Conservation (phyloP, 2,888 invertebrate genomes). For the Lasiommata megera region DNA sequence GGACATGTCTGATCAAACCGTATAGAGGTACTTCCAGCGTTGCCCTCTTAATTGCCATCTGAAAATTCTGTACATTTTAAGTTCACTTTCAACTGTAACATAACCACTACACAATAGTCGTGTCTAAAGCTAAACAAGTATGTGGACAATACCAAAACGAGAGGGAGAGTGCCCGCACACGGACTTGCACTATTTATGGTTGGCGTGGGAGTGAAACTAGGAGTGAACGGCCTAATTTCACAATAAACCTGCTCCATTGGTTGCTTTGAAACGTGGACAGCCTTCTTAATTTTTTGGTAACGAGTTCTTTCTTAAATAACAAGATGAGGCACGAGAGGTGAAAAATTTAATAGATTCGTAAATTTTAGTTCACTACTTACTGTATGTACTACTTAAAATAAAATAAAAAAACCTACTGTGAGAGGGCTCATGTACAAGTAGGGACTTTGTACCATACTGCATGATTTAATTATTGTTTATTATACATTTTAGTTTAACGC, state of each 20-base stretch:
- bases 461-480: no score
- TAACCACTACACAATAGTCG: not conserved
- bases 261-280: slow-evolving; percentile 7
- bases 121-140: not conserved
- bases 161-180: slow-evolving; percentile 28
- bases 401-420: no score
- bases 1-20: no score
- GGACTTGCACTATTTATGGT: slow-evolving; percentile 21
- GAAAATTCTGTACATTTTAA: not conserved
- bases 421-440: no score
- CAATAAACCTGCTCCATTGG: slow-evolving; percentile 24
- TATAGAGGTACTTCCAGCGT: no score
- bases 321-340: no score
- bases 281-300: not conserved
- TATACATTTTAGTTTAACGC: no score
- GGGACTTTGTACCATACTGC: no score
- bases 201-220: slow-evolving; percentile 28
- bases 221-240: slow-evolving; percentile 22
- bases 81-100: slow-evolving; percentile 1
- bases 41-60: not conserved
- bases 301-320: not conserved
- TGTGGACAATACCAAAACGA: slow-evolving; percentile 24
- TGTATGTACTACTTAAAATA: no score
- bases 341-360: no score
- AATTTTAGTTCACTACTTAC: no score